Conservation (phyloP, 2,888 invertebrate species). For the Lithosia quadra region DNA sequence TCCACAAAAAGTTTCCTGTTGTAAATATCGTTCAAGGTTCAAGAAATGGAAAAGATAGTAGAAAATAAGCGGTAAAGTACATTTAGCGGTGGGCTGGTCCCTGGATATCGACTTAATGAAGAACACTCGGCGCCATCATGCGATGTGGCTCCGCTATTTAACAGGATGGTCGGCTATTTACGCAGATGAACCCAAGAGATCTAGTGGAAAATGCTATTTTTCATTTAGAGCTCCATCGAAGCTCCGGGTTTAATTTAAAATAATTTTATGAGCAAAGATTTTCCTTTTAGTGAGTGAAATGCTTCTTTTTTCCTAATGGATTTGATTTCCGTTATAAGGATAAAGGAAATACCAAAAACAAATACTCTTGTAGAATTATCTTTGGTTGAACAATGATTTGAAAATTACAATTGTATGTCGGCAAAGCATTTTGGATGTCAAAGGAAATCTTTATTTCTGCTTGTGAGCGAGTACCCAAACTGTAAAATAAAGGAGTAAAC, state of each 20-base stretch:
- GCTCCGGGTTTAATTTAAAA: constrained; percentile 53
- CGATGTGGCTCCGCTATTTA: constrained; percentile 65
- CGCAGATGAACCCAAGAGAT: constrained; percentile 65
- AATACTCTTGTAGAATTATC: not conserved
- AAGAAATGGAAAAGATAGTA: constrained; percentile 35
- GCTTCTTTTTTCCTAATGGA: constrained; percentile 1
- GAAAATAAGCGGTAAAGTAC: constrained; percentile 40
- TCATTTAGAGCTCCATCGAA: constrained; percentile 63
- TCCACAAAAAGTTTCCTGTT: not conserved
- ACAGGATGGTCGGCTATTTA: constrained; percentile 67
- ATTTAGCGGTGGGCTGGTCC: constrained; percentile 52
- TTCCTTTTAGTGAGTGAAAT: not conserved
- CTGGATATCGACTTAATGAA: constrained; percentile 74
- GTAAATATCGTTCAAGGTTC: not conserved
- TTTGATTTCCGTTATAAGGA: constrained; percentile 2
- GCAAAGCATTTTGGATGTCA: not conserved
- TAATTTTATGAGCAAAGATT: constrained; percentile 22
- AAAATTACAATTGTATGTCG: not conserved
- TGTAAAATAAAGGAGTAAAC: too few relatives aligned
- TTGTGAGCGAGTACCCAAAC: not conserved
- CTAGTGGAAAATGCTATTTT: constrained; percentile 61
- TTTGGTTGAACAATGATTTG: not conserved
- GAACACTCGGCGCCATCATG: constrained; percentile 66
- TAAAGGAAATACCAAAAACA: not conserved
- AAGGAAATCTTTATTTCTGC: not conserved